phyloP scores from a whole-genome alignment of 2,888 invertebrate genomes.

The Stegana nigrithorax region DNA sequence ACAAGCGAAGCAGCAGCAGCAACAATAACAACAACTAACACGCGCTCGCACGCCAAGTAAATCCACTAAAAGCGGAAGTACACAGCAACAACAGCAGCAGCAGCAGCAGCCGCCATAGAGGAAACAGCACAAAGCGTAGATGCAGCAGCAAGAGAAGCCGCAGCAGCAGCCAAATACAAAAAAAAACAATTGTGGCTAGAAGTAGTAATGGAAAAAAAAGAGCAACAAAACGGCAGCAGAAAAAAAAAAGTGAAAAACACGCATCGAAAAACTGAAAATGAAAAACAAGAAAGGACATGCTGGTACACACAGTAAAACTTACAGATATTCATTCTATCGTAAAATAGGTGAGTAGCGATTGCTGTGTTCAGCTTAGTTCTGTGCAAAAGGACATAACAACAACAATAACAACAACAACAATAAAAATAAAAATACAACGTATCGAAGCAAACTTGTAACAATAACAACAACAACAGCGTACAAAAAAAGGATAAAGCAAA shows the following conservation, averaged over 20 bases:
- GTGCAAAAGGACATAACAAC: neutral
- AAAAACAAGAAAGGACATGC: no score
- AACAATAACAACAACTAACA: no score
- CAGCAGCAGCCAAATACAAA: neutral
- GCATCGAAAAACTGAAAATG: no score
- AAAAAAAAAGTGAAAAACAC: conserved; percentile 26
- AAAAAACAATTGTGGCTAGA: neutral
- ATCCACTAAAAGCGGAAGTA: conserved; percentile 58
- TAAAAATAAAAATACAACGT: no score
- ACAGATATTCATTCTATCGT: conserved; percentile 57
- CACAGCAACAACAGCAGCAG: conserved; percentile 29
- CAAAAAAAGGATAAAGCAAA: conserved; percentile 27
- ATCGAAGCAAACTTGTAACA: no score
- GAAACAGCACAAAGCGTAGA: neutral
- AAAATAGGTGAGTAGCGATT: conserved; percentile 55
- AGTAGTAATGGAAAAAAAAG: no score
- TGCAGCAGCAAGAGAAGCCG: neutral
- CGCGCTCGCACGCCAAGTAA: conserved; percentile 52
- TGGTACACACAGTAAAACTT: no score
- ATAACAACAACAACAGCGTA: no score
- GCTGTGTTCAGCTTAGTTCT: conserved; percentile 24
- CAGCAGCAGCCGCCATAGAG: conserved; percentile 1
- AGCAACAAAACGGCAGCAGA: neutral
- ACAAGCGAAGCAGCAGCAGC: conserved; percentile 53
- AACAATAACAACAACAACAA: no score